Conservation (phyloP, 2,888 invertebrate species). For the Clivina fossor region DNA sequence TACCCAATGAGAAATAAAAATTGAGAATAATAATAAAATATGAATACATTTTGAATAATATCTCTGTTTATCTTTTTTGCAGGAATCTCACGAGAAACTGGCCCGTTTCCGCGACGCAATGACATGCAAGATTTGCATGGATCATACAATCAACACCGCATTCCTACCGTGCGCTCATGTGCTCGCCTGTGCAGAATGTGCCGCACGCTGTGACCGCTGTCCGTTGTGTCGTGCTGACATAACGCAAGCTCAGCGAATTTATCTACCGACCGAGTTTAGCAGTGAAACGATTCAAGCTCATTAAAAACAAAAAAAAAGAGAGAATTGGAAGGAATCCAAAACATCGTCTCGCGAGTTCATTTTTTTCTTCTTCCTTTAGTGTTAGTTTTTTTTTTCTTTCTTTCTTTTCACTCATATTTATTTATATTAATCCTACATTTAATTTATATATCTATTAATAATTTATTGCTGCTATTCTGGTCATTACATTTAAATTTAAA, state of each 20-base stretch:
- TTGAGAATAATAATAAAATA: no score
- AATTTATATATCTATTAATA: no score
- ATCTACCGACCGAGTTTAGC: conserved; percentile 66
- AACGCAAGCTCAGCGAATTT: conserved; percentile 69
- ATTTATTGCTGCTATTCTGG: no score
- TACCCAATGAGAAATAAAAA: no score
- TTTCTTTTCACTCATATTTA: no score
- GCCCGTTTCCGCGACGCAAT: conserved; percentile 65
- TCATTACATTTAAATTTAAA: no score
- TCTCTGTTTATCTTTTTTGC: conserved; percentile 43
- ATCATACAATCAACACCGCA: conserved; percentile 76
- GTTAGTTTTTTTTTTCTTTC: no score
- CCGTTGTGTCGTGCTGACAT: conserved; percentile 75
- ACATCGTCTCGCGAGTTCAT: no score
- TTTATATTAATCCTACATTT: no score
- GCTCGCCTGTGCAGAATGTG: conserved; percentile 77
- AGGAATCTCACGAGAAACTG: conserved; percentile 60
- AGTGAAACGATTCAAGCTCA: conserved; percentile 45
- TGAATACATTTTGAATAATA: no score
- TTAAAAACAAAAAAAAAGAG: conserved; percentile 44
- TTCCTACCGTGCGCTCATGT: conserved; percentile 90
- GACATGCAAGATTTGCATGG: conserved; percentile 88
- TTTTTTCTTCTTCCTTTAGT: no score
- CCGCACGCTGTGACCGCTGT: conserved; percentile 71
- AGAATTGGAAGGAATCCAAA: not conserved